Evolutionary conservation across 2,113 vertebrate species (phyloP), one percentile per base, ranked within the genome.

Genomic region (Syrrhaptes paradoxus): DNA sequence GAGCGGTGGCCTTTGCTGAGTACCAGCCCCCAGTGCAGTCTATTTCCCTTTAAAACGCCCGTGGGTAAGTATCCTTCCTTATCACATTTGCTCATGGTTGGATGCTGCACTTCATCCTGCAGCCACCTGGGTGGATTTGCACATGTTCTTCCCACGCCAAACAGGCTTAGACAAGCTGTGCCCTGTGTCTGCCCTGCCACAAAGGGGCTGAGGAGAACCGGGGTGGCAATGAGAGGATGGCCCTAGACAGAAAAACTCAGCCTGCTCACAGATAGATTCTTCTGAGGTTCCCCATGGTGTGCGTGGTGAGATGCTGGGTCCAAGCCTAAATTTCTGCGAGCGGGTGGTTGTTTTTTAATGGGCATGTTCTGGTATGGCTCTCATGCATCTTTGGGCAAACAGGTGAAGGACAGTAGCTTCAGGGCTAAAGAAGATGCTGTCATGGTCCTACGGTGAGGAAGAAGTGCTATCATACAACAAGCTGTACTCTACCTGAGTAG

Each of bases 361-460:
- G 21, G 3, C 5, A 24, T 0, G 4, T 7, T 46, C 22, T 55
- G 52, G 8, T 32, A 11, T 3, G 36, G 61, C 24, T 83, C 22
- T 83, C 0, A 0, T 29, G 31, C 9, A 7, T 28, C 55, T 26
- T 52, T 17, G n/a, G 28, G 28, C n/a, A n/a, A 21, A 49, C 14
- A 26, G 74, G n/a, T 66, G 28, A 36, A 26, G 10, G 12, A 19
- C 19, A 34, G 5, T 3, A 78, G 38, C 11, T 45, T 18, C 3
- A 3, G 10, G 12, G 11, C 31, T 58, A 5, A 45, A 58, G 48
- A n/a, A 17, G n/a, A 15, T 0, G 2, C 28, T 41, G 2, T 19
- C 4, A 3, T 2, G 25, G 18, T 36, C 58, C 24, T 45, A 9
- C 25, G 34, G 46, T 36, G 75, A 55, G 18, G 3, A 16, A 43